Percentiles rank a stretch among this genome's conserved stretches.
Evolutionary conservation across 2,888 invertebrate genomes (phyloP).

Genomic region (Ommatoiulus sabulosus): DNA sequence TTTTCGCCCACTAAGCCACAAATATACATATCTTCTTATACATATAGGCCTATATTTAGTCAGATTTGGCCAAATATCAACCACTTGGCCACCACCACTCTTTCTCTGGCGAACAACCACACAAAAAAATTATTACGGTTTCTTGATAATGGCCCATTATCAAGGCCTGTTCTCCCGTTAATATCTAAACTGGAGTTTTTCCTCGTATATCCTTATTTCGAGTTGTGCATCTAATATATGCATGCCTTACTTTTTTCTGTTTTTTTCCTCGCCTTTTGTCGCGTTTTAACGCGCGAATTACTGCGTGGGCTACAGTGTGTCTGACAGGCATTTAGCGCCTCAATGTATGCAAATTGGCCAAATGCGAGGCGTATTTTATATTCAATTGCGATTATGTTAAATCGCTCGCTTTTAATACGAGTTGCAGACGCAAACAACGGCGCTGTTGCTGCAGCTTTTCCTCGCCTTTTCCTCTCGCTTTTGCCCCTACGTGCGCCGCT

Average conservation of each 20-base stretch:
- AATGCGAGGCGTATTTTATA: slow-evolving; percentile 30
- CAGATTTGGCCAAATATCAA: no score
- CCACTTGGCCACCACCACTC: no score
- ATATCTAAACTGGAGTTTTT: no score
- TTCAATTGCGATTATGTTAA: slow-evolving; percentile 43
- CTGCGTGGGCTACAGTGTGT: neutral
- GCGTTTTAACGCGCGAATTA: neutral
- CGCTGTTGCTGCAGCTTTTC: neutral
- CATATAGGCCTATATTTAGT: no score
- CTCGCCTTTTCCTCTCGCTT: neutral
- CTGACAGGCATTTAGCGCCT: slow-evolving; percentile 36
- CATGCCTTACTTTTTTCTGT: neutral
- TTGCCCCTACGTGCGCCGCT: neutral
- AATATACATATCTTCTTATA: no score
- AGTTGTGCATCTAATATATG: neutral
- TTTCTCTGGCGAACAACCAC: no score
- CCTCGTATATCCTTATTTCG: no score
- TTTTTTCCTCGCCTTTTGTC: slow-evolving; percentile 14
- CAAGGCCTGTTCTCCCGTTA: no score
- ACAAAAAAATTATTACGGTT: no score
- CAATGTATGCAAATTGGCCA: slow-evolving; percentile 36
- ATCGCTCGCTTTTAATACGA: slow-evolving; percentile 43
- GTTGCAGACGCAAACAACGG: slow-evolving; percentile 28
- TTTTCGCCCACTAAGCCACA: no score
- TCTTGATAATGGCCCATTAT: no score